phyloP scores from a whole-genome alignment of 2,888 invertebrate genomes.

The Stenurella melanura region DNA sequence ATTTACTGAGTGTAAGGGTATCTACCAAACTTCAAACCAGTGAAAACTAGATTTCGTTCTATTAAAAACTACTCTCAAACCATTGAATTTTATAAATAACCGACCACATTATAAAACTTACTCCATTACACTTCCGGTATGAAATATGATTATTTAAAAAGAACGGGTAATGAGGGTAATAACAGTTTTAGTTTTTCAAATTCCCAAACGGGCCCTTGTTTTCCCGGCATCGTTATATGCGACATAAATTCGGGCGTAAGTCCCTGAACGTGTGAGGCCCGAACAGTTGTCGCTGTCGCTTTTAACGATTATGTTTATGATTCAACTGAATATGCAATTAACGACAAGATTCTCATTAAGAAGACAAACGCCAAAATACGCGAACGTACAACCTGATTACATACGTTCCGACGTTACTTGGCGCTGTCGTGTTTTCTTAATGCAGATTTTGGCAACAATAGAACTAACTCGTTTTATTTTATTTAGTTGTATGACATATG shows the following conservation, averaged over 20 bases:
- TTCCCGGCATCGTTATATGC: conserved; percentile 32
- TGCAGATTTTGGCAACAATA: conserved; percentile 9
- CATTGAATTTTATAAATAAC: neutral
- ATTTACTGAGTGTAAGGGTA: no score
- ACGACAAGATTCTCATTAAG: conserved; percentile 67
- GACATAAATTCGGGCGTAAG: conserved; percentile 50
- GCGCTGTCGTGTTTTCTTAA: conserved; percentile 22
- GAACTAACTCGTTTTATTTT: neutral
- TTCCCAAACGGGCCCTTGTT: conserved; percentile 48
- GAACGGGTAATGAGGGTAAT: conserved; percentile 14
- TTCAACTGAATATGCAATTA: conserved; percentile 68
- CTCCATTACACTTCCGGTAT: neutral
- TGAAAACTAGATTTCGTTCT: neutral
- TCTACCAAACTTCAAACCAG: no score
- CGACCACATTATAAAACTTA: neutral
- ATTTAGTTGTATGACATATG: neutral
- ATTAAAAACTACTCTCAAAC: neutral
- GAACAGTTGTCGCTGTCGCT: conserved; percentile 55
- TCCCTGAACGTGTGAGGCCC: conserved; percentile 43
- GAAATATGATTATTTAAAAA: conserved; percentile 3
- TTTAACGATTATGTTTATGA: conserved; percentile 69
- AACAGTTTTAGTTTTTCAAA: conserved; percentile 33
- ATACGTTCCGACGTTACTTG: conserved; percentile 9
- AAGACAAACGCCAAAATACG: conserved; percentile 63
- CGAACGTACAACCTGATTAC: conserved; percentile 30